Evolutionary conservation across 2,888 invertebrate genomes (phyloP), one percentile per base, ranked within the genome.

Genomic region (Platycnemis pennipes): DNA sequence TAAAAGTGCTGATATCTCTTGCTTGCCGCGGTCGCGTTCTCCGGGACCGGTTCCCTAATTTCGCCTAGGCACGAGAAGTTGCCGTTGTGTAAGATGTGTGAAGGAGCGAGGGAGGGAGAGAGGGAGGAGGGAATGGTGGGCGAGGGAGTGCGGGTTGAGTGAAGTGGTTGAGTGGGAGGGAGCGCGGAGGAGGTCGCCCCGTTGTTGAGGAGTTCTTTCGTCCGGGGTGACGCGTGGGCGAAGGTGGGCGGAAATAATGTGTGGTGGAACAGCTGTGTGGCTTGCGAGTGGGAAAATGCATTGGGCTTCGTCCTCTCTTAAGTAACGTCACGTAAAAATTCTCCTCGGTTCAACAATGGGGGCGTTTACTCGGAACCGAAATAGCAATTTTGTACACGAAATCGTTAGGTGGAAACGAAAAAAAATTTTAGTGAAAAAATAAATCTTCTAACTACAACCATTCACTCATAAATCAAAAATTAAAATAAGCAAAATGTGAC

Each of bases 1-100:
- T 91, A 44, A 91, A 91, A 91, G 91, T n/a, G 45, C 56, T 56
- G 91, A 91, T 91, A 91, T 42, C 77, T 26, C 53, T 26, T 63
- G 37, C 53, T 26, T 63, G 37, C 77, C 44, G 91, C 56, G 69
- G 91, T 69, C 56, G 31, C 77, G 69, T n/a, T n/a, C 42, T 11
- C 77, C 3, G 77, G 77, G 77, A 31, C 77, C 31, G 77, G 77
- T 31, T 91, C 44, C 69, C 53, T 44, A 44, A 44, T 91, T n/a
- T 56, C 91, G 56, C 56, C 91, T 63, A 42, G 44, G 26, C 31
- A 44, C 69, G 63, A 44, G 44, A 69, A 63, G 11, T 44, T 63
- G 44, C 56, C 44, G 44, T 44, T n/a, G 63, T 53, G 45, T 49
- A 56, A 56, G 89, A 89, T 89, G 37, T 56, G 56, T 37, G 42